These are phyloP conservation scores for Epizoanthus fatuus DNA, from an alignment of 92 coral and sea anemone genomes.

Conservation along the genomic window DNA sequence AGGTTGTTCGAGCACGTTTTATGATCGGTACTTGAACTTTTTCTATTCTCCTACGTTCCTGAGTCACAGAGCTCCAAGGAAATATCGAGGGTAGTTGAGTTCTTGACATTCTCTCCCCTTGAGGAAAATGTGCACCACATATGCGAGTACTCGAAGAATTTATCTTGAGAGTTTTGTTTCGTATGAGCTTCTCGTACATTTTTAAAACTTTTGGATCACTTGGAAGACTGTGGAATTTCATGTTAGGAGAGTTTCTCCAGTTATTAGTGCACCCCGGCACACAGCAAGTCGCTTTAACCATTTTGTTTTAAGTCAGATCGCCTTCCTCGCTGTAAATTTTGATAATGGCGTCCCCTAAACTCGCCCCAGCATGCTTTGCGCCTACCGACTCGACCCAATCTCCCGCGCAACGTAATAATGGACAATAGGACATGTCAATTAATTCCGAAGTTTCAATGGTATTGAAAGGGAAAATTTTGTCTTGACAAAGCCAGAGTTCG, in stretches of 20 bases:
- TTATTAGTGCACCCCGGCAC: slow-evolving; percentile 58
- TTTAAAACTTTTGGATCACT: slow-evolving; percentile 29
- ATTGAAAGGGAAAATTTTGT: neutral
- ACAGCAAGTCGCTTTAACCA: slow-evolving; percentile 52
- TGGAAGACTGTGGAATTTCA: slow-evolving; percentile 58
- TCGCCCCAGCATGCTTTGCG: slow-evolving; percentile 14
- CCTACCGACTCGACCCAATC: too few species aligned
- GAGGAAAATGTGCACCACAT: slow-evolving; percentile 61
- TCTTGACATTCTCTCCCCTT: slow-evolving; percentile 55
- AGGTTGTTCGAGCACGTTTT: slow-evolving; percentile 21
- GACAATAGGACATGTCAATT: slow-evolving; percentile 22
- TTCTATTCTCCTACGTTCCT: slow-evolving; percentile 40
- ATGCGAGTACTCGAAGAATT: slow-evolving; percentile 30
- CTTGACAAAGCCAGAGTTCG: slow-evolving; percentile 14
- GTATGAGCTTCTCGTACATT: slow-evolving; percentile 47
- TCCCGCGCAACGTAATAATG: neutral
- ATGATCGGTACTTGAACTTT: slow-evolving; percentile 41
- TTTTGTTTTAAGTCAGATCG: slow-evolving; percentile 21
- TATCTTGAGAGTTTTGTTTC: slow-evolving; percentile 49
- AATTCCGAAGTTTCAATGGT: neutral
- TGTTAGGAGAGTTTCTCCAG: slow-evolving; percentile 43
- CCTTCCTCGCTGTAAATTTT: slow-evolving; percentile 13
- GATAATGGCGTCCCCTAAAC: slow-evolving; percentile 51
- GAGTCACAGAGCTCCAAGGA: slow-evolving; percentile 45
- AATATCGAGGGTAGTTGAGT: slow-evolving; percentile 66